Base-by-base conservation (phyloP, 2,113 vertebrate genomes). In the Ophthalmolycus amberensis region DNA sequence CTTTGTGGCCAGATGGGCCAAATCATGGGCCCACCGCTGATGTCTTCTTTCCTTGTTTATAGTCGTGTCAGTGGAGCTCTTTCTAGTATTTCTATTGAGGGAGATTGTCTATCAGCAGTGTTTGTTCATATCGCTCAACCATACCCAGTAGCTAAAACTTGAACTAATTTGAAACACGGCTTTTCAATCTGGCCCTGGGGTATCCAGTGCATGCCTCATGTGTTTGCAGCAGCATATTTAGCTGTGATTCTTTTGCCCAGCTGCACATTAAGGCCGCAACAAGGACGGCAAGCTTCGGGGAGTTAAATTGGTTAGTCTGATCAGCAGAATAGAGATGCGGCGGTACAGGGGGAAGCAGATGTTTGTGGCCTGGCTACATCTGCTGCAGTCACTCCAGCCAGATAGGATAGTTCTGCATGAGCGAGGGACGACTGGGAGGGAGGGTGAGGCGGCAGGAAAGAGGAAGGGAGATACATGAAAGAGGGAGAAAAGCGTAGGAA, bases 311-410 rank as follows among this genome's bases (percentile, higher is more conserved):
- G 89, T 88, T 84, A 90, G 86, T 71, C 81, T 91, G 91, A 86
- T 92, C 90, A 91, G 85, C 88, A 90, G 88, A 88, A 88, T 83
- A 77, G 87, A 76, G 82, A 87, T 91, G 70, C 91, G 71, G 88
- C 67, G 54, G 88, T 82, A 93, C 89, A 73, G 78, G 80, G 86
- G 86, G 80, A 88, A 93, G 83, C 95, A 95, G 94, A 94, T 95
- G 94, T 95, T 93, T 84, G 84, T 56, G 82, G 77, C 84, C 88
- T 56, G 85, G 62, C 82, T 79, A 82, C 94, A 94, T 93, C 94
- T 95, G 93, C 87, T 79, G 79, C 85, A 79, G 85, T 89, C 75
- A 82, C 62, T 87, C 44, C 84, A 77, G 89, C 91, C 89, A 92
- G 82, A 90, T 80, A 86, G 84, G 85, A 71, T 67, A 56, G 82